These are phyloP conservation scores for Drosophila pandora DNA, from an alignment of 1,140 invertebrate species.

Conservation along the genomic window DNA sequence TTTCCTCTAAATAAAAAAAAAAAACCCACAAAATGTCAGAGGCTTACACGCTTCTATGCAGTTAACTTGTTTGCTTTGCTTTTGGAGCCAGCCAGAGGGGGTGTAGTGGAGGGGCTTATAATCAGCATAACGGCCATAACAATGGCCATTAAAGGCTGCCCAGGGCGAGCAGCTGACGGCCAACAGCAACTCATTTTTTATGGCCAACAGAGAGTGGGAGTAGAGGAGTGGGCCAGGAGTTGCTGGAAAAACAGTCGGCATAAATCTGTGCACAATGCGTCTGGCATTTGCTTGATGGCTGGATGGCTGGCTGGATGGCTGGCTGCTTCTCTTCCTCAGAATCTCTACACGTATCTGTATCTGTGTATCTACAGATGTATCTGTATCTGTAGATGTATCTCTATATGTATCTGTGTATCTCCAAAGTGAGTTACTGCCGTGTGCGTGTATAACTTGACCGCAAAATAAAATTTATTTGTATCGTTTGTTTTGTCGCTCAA, in stretches of 20 bases:
- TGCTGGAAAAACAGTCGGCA: conserved; percentile 24
- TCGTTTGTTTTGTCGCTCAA: conserved; percentile 59
- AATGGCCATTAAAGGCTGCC: conserved; percentile 55
- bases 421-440: conserved; percentile 26
- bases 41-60: conserved; percentile 40
- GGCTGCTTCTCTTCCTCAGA: conserved; percentile 12
- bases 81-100: neutral
- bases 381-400: conserved; percentile 4
- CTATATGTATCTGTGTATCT: conserved; percentile 6
- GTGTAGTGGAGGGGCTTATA: conserved; percentile 33
- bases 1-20: neutral
- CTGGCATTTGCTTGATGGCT: conserved; percentile 59
- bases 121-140: conserved; percentile 65
- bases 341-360: neutral
- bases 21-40: conserved; percentile 50
- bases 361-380: neutral
- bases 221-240: neutral
- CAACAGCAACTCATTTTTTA: conserved; percentile 58
- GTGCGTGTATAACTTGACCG: conserved; percentile 60
- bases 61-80: conserved; percentile 37
- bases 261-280: conserved; percentile 69
- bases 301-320: too few relatives aligned
- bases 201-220: conserved; percentile 7
- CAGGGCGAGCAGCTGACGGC: conserved; percentile 38
- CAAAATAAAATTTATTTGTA: conserved; percentile 70